Evolutionary conservation across 2,888 invertebrate genomes (phyloP).

Genomic region (Polyploca ridens): DNA sequence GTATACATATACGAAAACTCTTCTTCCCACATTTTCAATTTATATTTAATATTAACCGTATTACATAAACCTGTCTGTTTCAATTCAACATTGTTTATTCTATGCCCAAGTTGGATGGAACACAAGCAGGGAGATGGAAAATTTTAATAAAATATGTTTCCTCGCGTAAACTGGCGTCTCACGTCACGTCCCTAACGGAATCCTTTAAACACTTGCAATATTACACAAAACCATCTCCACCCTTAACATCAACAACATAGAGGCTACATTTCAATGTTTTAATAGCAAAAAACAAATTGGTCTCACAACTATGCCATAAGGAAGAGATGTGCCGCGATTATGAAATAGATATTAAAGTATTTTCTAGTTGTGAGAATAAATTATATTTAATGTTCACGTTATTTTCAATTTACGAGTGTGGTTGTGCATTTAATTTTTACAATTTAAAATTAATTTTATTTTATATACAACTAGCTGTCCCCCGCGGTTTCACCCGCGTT

Average conservation of each 20-base stretch:
- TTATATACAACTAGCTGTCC: no score
- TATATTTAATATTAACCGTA: no score
- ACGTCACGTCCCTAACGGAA: conserved; percentile 63
- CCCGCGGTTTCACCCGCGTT: no score
- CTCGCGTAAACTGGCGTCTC: conserved; percentile 62
- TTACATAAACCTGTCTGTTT: not conserved
- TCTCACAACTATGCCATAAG: conserved; percentile 42
- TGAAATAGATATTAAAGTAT: conserved; percentile 53
- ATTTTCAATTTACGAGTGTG: conserved; percentile 8
- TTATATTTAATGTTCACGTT: conserved; percentile 48
- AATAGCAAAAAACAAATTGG: conserved; percentile 12
- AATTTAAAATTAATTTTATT: no score
- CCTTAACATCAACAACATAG: conserved; percentile 30
- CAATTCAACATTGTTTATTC: conserved; percentile 32
- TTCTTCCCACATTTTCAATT: no score
- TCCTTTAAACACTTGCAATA: conserved; percentile 58
- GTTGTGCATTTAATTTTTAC: not conserved
- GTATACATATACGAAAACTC: no score
- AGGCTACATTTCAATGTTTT: conserved; percentile 22
- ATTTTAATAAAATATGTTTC: conserved; percentile 76
- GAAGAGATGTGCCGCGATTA: conserved; percentile 66
- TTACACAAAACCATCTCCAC: conserved; percentile 18
- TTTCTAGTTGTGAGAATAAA: conserved; percentile 51
- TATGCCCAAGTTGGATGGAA: conserved; percentile 50
- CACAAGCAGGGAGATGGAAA: conserved; percentile 67